These are phyloP conservation scores for Agrochola lychnidis DNA, from an alignment of 2,888 invertebrate species.

Conservation along the genomic window DNA sequence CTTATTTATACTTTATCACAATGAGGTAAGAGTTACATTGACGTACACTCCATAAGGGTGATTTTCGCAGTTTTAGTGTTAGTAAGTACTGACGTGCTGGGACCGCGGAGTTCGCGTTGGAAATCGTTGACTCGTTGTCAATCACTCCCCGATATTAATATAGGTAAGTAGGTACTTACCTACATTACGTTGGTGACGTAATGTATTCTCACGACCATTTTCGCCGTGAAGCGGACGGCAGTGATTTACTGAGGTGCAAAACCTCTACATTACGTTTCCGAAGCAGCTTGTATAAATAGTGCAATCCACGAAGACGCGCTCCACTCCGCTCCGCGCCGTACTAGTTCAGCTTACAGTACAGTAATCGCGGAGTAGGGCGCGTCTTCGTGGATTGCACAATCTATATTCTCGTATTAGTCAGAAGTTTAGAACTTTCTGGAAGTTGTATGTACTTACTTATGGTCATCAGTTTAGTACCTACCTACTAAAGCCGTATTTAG, in stretches of 20 bases:
- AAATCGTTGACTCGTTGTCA: slow-evolving; percentile 26
- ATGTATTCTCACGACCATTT: slow-evolving; percentile 21
- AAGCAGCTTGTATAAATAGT: background rate
- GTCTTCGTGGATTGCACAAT: too few relatives aligned
- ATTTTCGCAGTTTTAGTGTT: background rate
- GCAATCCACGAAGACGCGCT: too few relatives aligned
- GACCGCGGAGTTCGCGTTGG: slow-evolving; percentile 24
- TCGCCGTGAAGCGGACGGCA: background rate
- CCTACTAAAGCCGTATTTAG: background rate
- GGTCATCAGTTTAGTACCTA: background rate
- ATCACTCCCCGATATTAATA: slow-evolving; percentile 7
- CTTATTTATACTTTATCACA: background rate
- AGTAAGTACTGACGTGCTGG: background rate
- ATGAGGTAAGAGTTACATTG: background rate
- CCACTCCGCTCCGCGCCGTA: too few relatives aligned
- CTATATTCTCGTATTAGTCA: slow-evolving; percentile 11
- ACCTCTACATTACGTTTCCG: slow-evolving; percentile 14
- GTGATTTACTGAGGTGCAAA: slow-evolving; percentile 28
- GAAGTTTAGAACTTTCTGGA: slow-evolving; percentile 26
- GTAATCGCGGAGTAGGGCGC: too few relatives aligned
- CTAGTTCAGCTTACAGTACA: too few relatives aligned
- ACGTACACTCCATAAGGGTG: background rate
- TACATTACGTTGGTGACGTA: slow-evolving; percentile 14
- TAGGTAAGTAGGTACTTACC: background rate
- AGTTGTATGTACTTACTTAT: background rate